Evolutionary conservation across 2,888 invertebrate species (phyloP).

Genomic region (Chrysopilus asiliformis): DNA sequence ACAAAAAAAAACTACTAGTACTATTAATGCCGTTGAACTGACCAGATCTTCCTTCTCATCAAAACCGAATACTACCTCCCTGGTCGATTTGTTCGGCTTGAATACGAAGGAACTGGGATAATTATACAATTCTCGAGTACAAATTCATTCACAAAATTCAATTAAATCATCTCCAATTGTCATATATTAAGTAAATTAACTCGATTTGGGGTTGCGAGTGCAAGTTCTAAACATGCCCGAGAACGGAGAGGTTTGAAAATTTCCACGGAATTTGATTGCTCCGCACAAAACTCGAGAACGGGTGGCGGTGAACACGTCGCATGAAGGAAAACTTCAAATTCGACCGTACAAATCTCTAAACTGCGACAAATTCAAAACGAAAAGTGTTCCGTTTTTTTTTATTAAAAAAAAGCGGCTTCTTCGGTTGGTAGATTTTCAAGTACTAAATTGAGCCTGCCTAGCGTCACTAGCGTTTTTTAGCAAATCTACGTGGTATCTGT

Average conservation of each 20-base stretch:
- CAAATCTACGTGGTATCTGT: too few relatives aligned
- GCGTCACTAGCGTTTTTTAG: too few relatives aligned
- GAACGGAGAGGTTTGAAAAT: neutral
- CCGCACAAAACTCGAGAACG: neutral
- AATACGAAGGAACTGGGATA: slow-evolving; percentile 1
- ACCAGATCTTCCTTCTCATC: neutral
- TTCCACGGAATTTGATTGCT: neutral
- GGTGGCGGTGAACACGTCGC: neutral
- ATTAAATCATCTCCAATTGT: slow-evolving; percentile 14
- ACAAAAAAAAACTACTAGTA: too few relatives aligned
- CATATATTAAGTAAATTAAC: slow-evolving; percentile 14
- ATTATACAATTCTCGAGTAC: too few relatives aligned
- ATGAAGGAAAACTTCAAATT: neutral
- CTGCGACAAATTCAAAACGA: too few relatives aligned
- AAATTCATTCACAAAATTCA: slow-evolving; percentile 16
- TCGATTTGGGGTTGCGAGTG: slow-evolving; percentile 11
- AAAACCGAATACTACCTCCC: neutral
- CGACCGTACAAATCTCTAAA: neutral
- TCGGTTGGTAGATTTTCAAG: too few relatives aligned
- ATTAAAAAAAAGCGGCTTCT: too few relatives aligned
- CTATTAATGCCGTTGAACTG: too few relatives aligned
- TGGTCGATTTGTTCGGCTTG: neutral
- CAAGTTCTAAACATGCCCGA: neutral
- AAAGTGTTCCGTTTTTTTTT: too few relatives aligned
- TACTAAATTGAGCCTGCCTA: too few relatives aligned